Evolutionary conservation across 2,888 invertebrate genomes (phyloP), one percentile per base, ranked within the genome.

Genomic region (Melanostoma scalare): DNA sequence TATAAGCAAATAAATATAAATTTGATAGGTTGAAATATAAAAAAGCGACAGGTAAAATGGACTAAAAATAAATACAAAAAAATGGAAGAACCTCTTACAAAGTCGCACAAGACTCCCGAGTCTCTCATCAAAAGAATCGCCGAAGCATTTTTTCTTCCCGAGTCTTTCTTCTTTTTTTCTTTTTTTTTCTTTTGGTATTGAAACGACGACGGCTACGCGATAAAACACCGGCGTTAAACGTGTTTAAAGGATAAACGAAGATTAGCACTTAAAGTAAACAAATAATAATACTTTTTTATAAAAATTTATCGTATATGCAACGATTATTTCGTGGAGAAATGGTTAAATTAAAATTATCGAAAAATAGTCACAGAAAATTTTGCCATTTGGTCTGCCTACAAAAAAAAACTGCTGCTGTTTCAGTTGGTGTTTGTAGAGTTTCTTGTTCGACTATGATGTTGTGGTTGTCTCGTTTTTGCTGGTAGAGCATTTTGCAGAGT

Each of bases 1-100:
- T 63, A 10, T 72, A 50, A 56, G 40, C 52, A 35, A 58, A 44
- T 56, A 38, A 50, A 58, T 75, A 48, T 67, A 44, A 44, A 63
- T 55, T 56, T 78, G 40, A 74, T 52, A 68, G 46, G 44, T 3
- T 36, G 35, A 8, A 61, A 46, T 40, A 20, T 33, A 73, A 56
- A 55, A 44, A 71, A 42, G 38, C 31, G 46, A 50, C 67, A 65
- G 65, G 72, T 61, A 44, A 74, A 69, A 69, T 36, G 38, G 40
- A 74, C 61, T 61, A 79, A 79, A 74, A 74, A 60, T 73, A 73
- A 73, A 63, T 55, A 36, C 3, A 63, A 63, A 53, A 40, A 52
- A 63, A 53, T 61, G 61, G 50, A 77, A 53, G 44, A 77, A 82
- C 67, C 71, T 69, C 84, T 84, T 84, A 84, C 84, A 84, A 84